Conservation (phyloP, 2,797 vertebrate genomes). For the Benthosema pterotum region DNA sequence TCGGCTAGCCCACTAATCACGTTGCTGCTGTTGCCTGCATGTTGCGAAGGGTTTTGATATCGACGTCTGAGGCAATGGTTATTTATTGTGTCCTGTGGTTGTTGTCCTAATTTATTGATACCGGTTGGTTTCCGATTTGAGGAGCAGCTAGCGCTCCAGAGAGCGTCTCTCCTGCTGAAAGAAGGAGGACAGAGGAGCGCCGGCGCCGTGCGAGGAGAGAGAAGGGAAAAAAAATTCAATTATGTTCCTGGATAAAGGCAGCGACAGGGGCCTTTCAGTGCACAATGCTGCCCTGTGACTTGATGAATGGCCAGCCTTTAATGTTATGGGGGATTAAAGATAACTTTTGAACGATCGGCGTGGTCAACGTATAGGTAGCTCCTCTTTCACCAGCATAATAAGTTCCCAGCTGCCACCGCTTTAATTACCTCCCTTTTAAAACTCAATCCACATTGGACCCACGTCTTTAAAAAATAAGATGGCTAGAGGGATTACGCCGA, state of each 20-base stretch:
- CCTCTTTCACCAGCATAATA: conserved; percentile 82
- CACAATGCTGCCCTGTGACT: conserved; percentile 78
- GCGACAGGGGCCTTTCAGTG: conserved; percentile 73
- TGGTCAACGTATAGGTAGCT: conserved; percentile 77
- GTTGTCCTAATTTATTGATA: conserved; percentile 72
- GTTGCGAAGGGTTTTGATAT: conserved; percentile 38
- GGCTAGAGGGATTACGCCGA: conserved; percentile 67
- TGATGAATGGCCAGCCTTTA: conserved; percentile 83
- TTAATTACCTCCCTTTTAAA: conserved; percentile 92
- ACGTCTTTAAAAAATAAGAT: conserved; percentile 78
- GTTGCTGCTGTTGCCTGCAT: conserved; percentile 32
- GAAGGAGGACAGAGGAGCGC: no score
- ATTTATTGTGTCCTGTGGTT: conserved; percentile 65
- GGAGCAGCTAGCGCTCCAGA: conserved; percentile 57
- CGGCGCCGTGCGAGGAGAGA: no score
- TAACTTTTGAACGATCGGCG: conserved; percentile 80
- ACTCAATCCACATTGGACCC: conserved; percentile 86
- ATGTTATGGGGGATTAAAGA: conserved; percentile 85
- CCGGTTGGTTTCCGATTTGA: conserved; percentile 73
- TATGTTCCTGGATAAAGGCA: conserved; percentile 70
- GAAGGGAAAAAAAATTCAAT: conserved; percentile 68
- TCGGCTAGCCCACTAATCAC: no score
- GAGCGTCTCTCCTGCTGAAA: conserved; percentile 50
- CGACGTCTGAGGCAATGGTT: conserved; percentile 49
- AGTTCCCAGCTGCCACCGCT: conserved; percentile 85